phyloP scores from a whole-genome alignment of 2,113 vertebrate species.

The Mystacornis crossleyi region DNA sequence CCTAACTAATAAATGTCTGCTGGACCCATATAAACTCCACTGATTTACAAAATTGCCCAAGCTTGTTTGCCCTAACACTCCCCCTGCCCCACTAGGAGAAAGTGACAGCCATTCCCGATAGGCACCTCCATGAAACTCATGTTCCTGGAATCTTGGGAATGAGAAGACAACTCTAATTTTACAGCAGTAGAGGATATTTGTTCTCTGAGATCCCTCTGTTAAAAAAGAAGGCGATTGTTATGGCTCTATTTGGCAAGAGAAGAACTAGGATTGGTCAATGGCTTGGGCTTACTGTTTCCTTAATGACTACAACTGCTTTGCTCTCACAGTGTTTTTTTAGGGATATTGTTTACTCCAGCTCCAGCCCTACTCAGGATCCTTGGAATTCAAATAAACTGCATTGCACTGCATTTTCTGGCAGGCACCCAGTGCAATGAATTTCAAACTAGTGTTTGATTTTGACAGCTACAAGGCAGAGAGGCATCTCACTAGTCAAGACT shows the following conservation, averaged over 20 bases:
- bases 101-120: fast-evolving
- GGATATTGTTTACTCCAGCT: conserved; percentile 35
- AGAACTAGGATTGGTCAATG: not conserved
- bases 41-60: not conserved
- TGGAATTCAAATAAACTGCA: conserved; percentile 42
- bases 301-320: not conserved
- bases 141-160: not conserved
- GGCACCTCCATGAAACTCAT: not conserved
- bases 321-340: not conserved
- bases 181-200: not conserved
- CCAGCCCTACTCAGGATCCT: not conserved
- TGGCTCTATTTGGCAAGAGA: not conserved
- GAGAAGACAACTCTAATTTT: not conserved
- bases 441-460: conserved; percentile 39
- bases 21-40: not conserved
- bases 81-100: not conserved
- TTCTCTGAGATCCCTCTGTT: not conserved
- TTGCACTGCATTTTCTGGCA: conserved; percentile 35
- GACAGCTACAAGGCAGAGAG: conserved; percentile 18
- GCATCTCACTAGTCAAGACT: conserved; percentile 21
- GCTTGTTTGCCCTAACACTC: not conserved
- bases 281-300: not conserved
- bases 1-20: not conserved
- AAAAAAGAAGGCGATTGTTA: not conserved
- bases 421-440: not conserved